Conservation (phyloP, 2,113 vertebrate species). For the Xenus cinereus region DNA sequence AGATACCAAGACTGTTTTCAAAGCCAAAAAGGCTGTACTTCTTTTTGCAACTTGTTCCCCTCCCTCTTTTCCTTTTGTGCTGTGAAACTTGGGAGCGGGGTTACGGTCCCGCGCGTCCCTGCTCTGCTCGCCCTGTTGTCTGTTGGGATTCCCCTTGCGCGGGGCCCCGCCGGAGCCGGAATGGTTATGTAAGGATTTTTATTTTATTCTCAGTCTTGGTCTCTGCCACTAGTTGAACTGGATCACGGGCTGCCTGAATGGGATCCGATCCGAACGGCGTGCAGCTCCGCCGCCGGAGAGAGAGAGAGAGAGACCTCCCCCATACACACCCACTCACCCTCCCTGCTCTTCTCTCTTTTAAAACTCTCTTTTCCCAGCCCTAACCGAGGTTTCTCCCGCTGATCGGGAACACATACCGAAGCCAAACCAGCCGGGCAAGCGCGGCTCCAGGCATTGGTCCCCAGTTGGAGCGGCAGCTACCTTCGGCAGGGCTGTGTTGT, state of each 20-base stretch:
- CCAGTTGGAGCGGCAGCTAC: background rate
- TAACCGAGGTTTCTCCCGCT: background rate
- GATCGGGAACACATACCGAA: background rate
- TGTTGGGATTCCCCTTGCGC: conserved; percentile 49
- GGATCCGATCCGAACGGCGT: background rate
- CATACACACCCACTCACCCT: background rate
- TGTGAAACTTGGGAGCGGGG: background rate
- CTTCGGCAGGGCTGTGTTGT: background rate
- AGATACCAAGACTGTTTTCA: background rate
- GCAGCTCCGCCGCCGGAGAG: background rate
- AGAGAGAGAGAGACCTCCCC: background rate
- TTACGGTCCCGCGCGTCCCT: background rate
- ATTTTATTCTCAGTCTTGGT: conserved; percentile 56
- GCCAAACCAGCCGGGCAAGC: background rate
- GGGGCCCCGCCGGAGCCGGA: conserved; percentile 40
- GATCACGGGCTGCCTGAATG: conserved; percentile 38
- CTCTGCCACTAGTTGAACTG: conserved; percentile 69
- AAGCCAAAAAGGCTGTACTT: background rate
- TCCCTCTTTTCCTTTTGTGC: background rate
- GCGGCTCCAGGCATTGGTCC: background rate
- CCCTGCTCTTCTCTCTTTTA: background rate
- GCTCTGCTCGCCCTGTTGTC: conserved; percentile 18
- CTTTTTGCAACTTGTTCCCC: background rate
- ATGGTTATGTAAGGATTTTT: conserved; percentile 64
- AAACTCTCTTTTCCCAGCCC: background rate